Conservation (phyloP, 2,113 vertebrate species). For the Argyrosomus japonicus region DNA sequence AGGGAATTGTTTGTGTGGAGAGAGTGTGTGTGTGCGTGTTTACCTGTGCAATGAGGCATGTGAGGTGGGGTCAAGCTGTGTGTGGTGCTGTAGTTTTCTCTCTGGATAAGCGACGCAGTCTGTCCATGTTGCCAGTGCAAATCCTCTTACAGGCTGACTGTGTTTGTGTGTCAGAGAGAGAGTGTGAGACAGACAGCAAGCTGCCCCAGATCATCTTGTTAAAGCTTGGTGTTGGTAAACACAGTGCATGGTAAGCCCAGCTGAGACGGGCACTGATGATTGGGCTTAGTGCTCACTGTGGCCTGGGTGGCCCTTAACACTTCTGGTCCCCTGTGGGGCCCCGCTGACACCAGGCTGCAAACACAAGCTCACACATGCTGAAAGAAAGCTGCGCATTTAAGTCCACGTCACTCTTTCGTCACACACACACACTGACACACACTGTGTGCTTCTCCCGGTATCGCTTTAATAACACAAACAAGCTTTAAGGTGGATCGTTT, state of each 20-base stretch:
- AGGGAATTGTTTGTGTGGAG: background rate
- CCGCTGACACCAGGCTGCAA: constrained; percentile 15
- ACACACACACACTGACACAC: constrained; percentile 4
- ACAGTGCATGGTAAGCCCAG: constrained; percentile 70
- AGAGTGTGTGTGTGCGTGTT: constrained; percentile 10
- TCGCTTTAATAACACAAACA: constrained; percentile 40
- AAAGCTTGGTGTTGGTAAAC: constrained; percentile 79
- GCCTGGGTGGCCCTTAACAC: constrained; percentile 54
- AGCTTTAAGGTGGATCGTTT: constrained; percentile 36
- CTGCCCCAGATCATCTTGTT: constrained; percentile 73
- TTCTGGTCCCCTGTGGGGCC: constrained; percentile 29
- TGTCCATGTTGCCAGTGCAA: constrained; percentile 63
- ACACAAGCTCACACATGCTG: constrained; percentile 2
- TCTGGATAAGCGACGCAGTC: constrained; percentile 56
- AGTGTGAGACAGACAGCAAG: constrained; percentile 46
- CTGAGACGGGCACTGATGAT: constrained; percentile 72
- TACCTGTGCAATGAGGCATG: constrained; percentile 38
- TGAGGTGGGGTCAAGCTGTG: constrained; percentile 57
- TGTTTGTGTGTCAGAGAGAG: constrained; percentile 16
- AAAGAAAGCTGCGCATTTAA: constrained; percentile 6
- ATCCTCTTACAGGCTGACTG: constrained; percentile 75
- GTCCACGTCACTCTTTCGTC: constrained; percentile 16
- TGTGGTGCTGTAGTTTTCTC: constrained; percentile 53
- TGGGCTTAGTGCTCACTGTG: constrained; percentile 62
- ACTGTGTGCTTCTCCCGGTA: constrained; percentile 14